These are phyloP conservation scores for Trogon melanurus DNA, from an alignment of 2,113 vertebrate genomes.

Conservation along the genomic window DNA sequence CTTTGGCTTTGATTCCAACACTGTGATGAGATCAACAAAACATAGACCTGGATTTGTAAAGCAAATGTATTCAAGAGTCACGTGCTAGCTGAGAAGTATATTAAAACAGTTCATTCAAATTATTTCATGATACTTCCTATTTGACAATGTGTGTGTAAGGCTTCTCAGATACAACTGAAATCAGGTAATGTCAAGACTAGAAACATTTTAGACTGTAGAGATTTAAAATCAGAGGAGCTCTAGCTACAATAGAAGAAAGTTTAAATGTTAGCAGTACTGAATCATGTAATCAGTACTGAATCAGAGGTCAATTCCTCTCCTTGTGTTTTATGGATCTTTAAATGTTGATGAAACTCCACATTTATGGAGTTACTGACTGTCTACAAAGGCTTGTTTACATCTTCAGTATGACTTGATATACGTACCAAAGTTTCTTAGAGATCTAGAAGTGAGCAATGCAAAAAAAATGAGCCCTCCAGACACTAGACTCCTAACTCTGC, in stretches of 20 bases:
- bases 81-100: accelerated
- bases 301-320: neutral
- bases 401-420: neutral
- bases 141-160: neutral
- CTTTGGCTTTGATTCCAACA: neutral
- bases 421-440: neutral
- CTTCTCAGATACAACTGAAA: neutral
- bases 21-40: neutral
- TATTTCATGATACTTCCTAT: neutral
- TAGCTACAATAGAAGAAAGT: neutral
- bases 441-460: neutral
- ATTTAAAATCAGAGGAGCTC: neutral
- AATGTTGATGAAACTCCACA: neutral
- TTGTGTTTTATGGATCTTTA: neutral
- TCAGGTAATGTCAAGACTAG: neutral
- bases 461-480: neutral
- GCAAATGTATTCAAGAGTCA: neutral
- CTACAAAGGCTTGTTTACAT: neutral
- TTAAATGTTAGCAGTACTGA: neutral
- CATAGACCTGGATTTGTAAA: neutral
- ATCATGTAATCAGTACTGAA: neutral
- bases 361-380: neutral
- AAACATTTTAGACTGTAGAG: neutral
- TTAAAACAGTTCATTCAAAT: neutral
- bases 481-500: neutral